phyloP scores from a whole-genome alignment of 1,140 invertebrate genomes.

The Hormaphis cornu region DNA sequence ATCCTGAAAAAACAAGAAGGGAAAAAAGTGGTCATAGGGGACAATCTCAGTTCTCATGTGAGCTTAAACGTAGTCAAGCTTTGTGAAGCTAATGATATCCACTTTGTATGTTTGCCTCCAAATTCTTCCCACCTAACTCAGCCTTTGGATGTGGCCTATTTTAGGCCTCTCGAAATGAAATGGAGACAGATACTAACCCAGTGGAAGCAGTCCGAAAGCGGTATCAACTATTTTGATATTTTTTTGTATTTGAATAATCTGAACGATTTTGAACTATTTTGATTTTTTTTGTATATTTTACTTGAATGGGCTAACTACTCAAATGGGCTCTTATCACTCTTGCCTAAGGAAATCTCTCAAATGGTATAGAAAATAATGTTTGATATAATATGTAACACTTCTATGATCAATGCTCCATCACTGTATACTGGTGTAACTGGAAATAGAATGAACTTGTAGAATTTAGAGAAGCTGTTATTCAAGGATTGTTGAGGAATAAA shows the following conservation, averaged over 20 bases:
- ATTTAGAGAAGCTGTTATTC: not conserved
- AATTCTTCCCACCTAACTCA: constrained; percentile 44
- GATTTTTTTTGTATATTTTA: too few species aligned
- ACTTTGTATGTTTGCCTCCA: constrained; percentile 42
- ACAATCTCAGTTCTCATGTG: constrained; percentile 44
- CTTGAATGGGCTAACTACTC: too few species aligned
- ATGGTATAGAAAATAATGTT: not conserved
- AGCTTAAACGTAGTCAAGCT: constrained; percentile 38
- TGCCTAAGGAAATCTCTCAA: not conserved
- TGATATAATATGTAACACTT: not conserved
- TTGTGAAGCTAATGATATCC: constrained; percentile 41
- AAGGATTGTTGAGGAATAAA: not conserved
- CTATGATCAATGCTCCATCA: not conserved
- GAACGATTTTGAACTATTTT: too few species aligned
- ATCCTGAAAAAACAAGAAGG: constrained; percentile 18
- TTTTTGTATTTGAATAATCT: too few species aligned
- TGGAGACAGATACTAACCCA: constrained; percentile 41
- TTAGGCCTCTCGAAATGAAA: constrained; percentile 41
- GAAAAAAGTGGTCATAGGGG: constrained; percentile 40
- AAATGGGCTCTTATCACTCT: not conserved
- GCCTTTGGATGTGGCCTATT: constrained; percentile 43
- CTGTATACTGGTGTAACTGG: not conserved
- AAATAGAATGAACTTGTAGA: not conserved
- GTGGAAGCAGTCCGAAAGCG: too few species aligned
- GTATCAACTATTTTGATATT: too few species aligned